Percentiles rank a stretch among this genome's conserved stretches.
These are phyloP conservation scores for Malacoraja senta DNA, from an alignment of 2,797 vertebrate genomes.

Conservation along the genomic window DNA sequence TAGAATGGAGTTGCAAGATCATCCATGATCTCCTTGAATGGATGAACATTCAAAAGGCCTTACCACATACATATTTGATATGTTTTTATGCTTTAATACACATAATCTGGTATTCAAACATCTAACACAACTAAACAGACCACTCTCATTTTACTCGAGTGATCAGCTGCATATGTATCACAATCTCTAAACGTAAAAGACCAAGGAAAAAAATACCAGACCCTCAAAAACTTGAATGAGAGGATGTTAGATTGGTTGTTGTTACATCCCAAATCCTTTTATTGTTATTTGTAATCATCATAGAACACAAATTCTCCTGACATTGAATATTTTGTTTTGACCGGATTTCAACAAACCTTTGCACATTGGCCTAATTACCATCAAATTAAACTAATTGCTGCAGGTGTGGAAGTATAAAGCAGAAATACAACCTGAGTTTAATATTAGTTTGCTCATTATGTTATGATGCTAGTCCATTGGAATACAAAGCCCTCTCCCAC, in stretches of 20 bases:
- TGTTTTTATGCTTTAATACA: too few relatives aligned
- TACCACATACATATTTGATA: too few relatives aligned
- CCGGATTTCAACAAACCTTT: not conserved
- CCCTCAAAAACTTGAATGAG: too few relatives aligned
- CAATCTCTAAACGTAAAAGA: not conserved
- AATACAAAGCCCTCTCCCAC: not conserved
- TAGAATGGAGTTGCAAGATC: too few relatives aligned
- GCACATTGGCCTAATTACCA: not conserved
- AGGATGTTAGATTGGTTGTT: not conserved
- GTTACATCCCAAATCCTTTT: not conserved
- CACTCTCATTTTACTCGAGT: not conserved
- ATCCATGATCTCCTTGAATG: too few relatives aligned
- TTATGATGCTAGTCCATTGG: not conserved
- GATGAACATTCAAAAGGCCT: too few relatives aligned
- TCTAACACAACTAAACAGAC: not conserved
- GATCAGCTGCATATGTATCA: not conserved
- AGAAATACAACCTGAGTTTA: not conserved
- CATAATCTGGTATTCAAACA: not conserved
- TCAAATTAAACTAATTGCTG: slow-evolving; percentile 19
- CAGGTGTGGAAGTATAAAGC: not conserved
- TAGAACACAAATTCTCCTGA: not conserved
- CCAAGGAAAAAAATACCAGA: not conserved
- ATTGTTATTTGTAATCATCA: not conserved
- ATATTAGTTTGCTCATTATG: not conserved
- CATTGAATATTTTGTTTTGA: not conserved